Evolutionary conservation across 2,888 invertebrate species (phyloP).

Genomic region (Noctua fimbriata): DNA sequence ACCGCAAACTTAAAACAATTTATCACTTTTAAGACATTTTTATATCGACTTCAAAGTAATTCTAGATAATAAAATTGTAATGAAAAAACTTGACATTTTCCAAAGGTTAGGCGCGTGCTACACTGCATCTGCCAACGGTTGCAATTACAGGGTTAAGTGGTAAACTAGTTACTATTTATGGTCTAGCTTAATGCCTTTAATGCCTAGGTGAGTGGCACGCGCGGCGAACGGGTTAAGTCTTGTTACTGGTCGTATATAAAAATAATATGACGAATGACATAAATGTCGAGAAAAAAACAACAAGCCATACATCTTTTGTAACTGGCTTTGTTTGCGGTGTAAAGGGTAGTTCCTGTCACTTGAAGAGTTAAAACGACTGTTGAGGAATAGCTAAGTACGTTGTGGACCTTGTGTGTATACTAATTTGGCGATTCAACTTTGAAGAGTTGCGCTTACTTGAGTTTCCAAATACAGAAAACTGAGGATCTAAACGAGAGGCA

Average conservation of each 20-base stretch:
- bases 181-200: conserved; percentile 54
- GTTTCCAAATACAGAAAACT: background rate
- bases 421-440: background rate
- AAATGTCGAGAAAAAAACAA: conserved; percentile 8
- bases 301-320: conserved; percentile 1
- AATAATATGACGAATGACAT: conserved; percentile 19
- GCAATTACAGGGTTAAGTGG: conserved; percentile 59
- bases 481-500: background rate
- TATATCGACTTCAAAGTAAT: conserved; percentile 39
- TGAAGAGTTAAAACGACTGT: background rate
- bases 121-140: conserved; percentile 68
- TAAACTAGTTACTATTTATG: conserved; percentile 63
- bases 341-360: conserved; percentile 7
- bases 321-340: conserved; percentile 8
- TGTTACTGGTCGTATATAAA: conserved; percentile 13
- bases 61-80: conserved; percentile 37
- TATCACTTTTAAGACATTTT: conserved; percentile 44
- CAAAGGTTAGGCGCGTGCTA: conserved; percentile 68
- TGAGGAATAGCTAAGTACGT: background rate
- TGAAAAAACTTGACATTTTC: conserved; percentile 64
- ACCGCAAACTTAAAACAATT: conserved; percentile 28
- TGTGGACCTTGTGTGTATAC: background rate
- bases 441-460: too few relatives aligned
- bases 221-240: conserved; percentile 49
- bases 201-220: conserved; percentile 57